Evolutionary conservation across 2,113 vertebrate genomes (phyloP).

Genomic region (Colossoma macropomum): DNA sequence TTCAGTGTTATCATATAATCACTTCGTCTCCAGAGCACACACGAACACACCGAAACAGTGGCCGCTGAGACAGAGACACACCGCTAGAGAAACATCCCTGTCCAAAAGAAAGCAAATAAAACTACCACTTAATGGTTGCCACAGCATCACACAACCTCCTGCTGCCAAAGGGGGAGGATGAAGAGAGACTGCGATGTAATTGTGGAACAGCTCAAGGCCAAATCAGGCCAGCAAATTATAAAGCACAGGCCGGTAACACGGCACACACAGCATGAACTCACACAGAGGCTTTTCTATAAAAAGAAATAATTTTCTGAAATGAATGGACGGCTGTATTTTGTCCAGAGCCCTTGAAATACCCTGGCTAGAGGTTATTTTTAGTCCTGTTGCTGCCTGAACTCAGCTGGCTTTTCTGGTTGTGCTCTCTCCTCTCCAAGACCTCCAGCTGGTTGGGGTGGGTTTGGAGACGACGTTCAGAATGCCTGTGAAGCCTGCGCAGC

Average conservation of each 20-base stretch:
- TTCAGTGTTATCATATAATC: background rate
- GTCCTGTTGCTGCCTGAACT: slow-evolving; percentile 31
- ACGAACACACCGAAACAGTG: background rate
- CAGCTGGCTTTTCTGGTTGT: background rate
- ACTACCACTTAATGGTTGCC: slow-evolving; percentile 22
- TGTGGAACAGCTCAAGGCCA: slow-evolving; percentile 31
- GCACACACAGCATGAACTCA: slow-evolving; percentile 22
- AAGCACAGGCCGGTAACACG: slow-evolving; percentile 24
- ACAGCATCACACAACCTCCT: slow-evolving; percentile 25
- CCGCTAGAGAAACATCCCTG: slow-evolving; percentile 3
- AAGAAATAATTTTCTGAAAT: slow-evolving; percentile 34
- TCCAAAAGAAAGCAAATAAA: slow-evolving; percentile 40
- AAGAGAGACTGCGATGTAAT: slow-evolving; percentile 37
- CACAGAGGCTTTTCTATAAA: background rate
- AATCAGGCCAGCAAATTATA: slow-evolving; percentile 46
- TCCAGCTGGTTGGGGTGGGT: slow-evolving; percentile 1
- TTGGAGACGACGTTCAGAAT: background rate
- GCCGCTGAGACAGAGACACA: background rate
- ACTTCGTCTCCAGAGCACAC: background rate
- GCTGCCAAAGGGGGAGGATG: slow-evolving; percentile 13
- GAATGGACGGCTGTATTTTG: slow-evolving; percentile 41
- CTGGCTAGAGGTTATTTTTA: slow-evolving; percentile 28
- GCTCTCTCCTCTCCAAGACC: background rate
- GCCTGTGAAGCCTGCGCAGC: background rate
- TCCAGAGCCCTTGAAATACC: slow-evolving; percentile 34